Evolutionary conservation across 2,797 vertebrate genomes (phyloP).

Genomic region (Sparus aurata): DNA sequence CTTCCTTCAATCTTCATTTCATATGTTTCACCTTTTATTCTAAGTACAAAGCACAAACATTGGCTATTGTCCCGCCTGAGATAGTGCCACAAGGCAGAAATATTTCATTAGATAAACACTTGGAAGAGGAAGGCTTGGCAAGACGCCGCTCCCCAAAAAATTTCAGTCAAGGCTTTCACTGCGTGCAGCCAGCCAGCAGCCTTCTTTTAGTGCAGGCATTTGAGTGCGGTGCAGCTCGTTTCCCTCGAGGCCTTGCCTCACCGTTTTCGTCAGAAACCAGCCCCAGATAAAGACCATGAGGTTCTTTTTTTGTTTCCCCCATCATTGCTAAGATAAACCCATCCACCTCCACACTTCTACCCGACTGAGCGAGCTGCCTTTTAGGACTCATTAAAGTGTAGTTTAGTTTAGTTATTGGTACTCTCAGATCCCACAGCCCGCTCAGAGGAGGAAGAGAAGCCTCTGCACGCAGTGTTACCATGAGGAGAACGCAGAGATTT

Average conservation of each 20-base stretch:
- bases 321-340: constrained; percentile 61
- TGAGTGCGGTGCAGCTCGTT: constrained; percentile 62
- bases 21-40: constrained; percentile 78
- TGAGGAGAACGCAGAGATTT: constrained; percentile 34
- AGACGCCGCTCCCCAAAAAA: constrained; percentile 64
- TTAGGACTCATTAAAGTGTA: constrained; percentile 65
- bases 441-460: constrained; percentile 37
- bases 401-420: constrained; percentile 64
- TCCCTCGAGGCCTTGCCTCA: constrained; percentile 65
- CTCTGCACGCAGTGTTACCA: background rate
- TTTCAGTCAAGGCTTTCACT: constrained; percentile 63
- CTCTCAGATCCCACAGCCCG: constrained; percentile 53
- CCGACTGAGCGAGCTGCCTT: constrained; percentile 51
- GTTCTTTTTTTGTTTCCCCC: constrained; percentile 49
- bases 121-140: constrained; percentile 77
- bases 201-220: constrained; percentile 66
- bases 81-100: constrained; percentile 76
- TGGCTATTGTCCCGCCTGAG: constrained; percentile 73
- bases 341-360: constrained; percentile 63
- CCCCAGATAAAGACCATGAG: constrained; percentile 64
- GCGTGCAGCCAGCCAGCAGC: constrained; percentile 72
- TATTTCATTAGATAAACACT: constrained; percentile 85
- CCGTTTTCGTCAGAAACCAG: constrained; percentile 61
- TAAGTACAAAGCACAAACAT: constrained; percentile 76
- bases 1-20: constrained; percentile 70